Percentiles rank a stretch among this genome's conserved stretches.
These are phyloP conservation scores for Phainopepla nitens DNA, from an alignment of 2,113 vertebrate species.

Conservation along the genomic window DNA sequence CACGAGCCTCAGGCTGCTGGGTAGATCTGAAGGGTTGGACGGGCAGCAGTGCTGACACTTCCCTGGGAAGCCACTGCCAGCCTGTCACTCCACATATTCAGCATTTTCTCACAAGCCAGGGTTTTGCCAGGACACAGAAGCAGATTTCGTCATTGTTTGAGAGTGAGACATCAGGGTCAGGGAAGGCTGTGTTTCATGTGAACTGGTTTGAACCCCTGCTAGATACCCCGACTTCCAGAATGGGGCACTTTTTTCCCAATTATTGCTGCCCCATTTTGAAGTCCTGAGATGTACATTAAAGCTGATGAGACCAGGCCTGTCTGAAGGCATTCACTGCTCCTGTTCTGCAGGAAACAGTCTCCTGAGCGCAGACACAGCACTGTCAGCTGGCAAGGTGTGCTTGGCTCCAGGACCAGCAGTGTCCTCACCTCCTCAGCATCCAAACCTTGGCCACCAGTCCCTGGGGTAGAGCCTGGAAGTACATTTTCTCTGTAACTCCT, in stretches of 20 bases:
- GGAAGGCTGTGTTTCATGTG: neutral
- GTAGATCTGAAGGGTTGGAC: neutral
- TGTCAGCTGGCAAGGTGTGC: neutral
- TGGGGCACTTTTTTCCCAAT: neutral
- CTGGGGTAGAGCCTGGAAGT: neutral
- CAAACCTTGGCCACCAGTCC: neutral
- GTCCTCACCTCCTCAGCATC: neutral
- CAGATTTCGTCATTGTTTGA: neutral
- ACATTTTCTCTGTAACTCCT: neutral
- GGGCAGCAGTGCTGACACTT: neutral
- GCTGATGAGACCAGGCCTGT: neutral
- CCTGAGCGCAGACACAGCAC: neutral
- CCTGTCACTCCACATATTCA: neutral
- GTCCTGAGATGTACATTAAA: neutral
- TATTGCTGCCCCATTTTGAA: neutral
- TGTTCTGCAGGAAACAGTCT: neutral
- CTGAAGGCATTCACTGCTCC: neutral
- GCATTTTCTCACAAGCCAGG: neutral
- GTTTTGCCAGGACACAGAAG: neutral
- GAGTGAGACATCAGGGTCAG: neutral
- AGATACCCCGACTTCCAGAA: rapidly evolving
- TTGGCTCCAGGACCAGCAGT: rapidly evolving
- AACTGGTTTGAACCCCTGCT: neutral
- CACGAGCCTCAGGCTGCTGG: neutral
- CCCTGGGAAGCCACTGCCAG: neutral